Evolutionary conservation across 2,113 vertebrate species (phyloP), one percentile per base, ranked within the genome.

Genomic region (Brachyistius frenatus): DNA sequence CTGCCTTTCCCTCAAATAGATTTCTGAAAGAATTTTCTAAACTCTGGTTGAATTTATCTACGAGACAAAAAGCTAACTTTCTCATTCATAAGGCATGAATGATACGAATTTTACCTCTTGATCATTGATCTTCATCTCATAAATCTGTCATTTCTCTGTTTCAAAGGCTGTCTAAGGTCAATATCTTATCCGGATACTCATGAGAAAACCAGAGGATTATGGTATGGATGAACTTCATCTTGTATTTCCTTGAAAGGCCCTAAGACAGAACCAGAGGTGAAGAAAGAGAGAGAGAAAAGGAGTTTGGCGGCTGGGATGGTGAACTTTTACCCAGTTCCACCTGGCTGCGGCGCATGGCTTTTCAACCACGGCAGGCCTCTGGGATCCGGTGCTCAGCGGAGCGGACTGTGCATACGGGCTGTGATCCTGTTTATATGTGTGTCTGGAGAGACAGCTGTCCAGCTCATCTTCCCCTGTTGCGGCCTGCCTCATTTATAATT

Each of bases 271-370:
- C 66, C 62, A 73, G 70, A 67, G 60, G 78, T 0, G 67, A 55
- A 67, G 37, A 76, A 66, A 78, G 75, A 41, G 50, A 77, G 57
- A 66, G 44, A 58, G 69, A 57, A 86, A 73, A 83, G 75, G 85
- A 86, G 63, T 88, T 88, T 88, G 81, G 78, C 85, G 70, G 68
- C 66, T 86, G 81, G 72, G 76, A 52, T 61, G 61, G 58, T 93
- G 93, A 93, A 93, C 92, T 94, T 94, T 94, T 91, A 86, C 90
- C 91, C 88, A 92, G 84, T 92, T 94, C 80, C 90, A 95, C 92
- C 92, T 94, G 92, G 92, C 92, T 92, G 80, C 66, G 56, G 85
- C 16, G 71, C 66, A 79, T 79, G 52, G 39, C 81, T 88, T 91
- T 91, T 92, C 91, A 90, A 91, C 91, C 91, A 88, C 56, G 74